A percentile compares a stretch with the other conserved stretches of the same genome.
phyloP scores from a whole-genome alignment of 2,888 invertebrate species.

The Lottia scabra region DNA sequence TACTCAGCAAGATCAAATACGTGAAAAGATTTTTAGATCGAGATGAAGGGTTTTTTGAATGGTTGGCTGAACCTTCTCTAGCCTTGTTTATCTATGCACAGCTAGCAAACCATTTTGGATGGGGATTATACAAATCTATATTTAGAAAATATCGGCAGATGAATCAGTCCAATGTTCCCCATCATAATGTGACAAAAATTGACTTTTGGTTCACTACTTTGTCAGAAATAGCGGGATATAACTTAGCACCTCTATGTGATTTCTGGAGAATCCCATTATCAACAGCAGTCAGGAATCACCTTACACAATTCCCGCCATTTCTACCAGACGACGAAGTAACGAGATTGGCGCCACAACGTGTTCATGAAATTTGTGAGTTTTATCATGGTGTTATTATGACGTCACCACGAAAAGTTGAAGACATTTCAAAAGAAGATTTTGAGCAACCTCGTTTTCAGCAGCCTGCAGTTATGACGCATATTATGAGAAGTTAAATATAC shows the following conservation, averaged over 20 bases:
- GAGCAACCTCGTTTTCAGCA: not conserved
- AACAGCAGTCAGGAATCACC: not conserved
- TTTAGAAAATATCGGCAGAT: not conserved
- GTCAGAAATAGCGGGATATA: not conserved
- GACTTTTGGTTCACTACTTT: not conserved
- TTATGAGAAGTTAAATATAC: not conserved
- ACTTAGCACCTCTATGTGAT: not conserved
- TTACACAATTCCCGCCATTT: not conserved
- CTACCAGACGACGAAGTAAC: slow-evolving; percentile 1
- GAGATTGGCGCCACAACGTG: not conserved
- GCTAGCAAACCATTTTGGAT: not conserved
- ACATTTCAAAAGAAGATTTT: not conserved
- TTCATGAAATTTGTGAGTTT: not conserved
- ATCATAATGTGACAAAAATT: not conserved
- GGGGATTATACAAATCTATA: not conserved
- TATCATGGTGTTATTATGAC: not conserved
- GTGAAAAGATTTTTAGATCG: not conserved
- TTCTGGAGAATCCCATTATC: not conserved
- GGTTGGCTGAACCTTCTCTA: not conserved
- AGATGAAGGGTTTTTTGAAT: not conserved
- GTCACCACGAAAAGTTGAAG: not conserved
- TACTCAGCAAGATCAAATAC: not conserved
- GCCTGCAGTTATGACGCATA: not conserved
- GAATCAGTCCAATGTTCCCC: not conserved
- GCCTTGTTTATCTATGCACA: not conserved